Base-by-base conservation (phyloP, 2,797 vertebrate genomes). In the Otolemur crassicaudatus region DNA sequence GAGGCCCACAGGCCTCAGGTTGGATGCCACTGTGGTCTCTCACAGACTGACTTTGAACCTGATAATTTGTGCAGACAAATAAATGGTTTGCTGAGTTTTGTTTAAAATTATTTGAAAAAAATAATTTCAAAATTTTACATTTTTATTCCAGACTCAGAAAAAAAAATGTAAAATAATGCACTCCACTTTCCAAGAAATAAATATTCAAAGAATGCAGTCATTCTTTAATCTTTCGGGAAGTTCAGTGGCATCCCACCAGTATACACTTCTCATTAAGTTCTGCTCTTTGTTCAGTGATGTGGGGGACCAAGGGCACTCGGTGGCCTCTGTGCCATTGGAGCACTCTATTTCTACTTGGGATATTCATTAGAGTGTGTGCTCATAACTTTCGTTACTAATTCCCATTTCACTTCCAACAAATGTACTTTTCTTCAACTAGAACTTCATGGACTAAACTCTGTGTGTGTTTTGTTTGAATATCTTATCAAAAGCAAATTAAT, bases 81-180 rank as follows among this genome's bases (percentile, higher is more conserved):
- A 80, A 82, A 19, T 27, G 0, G 5, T 40, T 81, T 25, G 69
- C 76, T 73, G 49, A 70, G 7, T 92, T 90, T 53, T 31, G n/a
- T 75, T 53, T 81, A 34, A 96, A 94, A 46, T 84, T 76, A 92
- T 43, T 43, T 43, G 40, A 43, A 43, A 43, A 43, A 43, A 43
- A 43, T 40, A 43, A 43, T 43, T 94, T 92, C 4, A 60, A 6
- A 90, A 17, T 43, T 73, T 84, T 84, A 58, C 13, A 46, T 67
- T 80, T 94, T 96, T 40, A 9, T 94, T 29, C 7, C 5, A 65
- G 31, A 8, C 29, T 85, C 29, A 90, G 12, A 23, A 2, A 79
- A 85, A 60, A 85, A 60, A 86, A 53, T 63, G 1, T 29, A 67
- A 90, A 92, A 63, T 37, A 84, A 95, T 58, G 17, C 75, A 80